A percentile compares a stretch with the other conserved stretches of the same genome.
phyloP scores from a whole-genome alignment of 2,797 vertebrate genomes.

The Etheostoma perlongum region DNA sequence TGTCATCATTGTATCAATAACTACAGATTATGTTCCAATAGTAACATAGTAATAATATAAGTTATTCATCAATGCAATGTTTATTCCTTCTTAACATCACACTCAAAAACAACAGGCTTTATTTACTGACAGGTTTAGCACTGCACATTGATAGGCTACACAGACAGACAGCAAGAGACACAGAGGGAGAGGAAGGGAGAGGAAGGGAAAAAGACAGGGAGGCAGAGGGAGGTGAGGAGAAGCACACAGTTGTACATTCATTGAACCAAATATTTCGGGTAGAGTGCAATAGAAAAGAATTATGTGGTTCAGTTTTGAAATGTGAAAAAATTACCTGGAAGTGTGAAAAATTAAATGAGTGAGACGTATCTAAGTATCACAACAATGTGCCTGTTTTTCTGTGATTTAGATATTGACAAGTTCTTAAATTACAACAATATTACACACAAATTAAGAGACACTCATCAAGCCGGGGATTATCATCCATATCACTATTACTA shows the following conservation, averaged over 20 bases:
- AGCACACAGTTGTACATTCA: slow-evolving; percentile 82
- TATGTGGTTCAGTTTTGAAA: slow-evolving; percentile 43
- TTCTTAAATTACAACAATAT: slow-evolving; percentile 87
- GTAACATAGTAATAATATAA: slow-evolving; percentile 86
- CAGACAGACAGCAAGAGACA: slow-evolving; percentile 87
- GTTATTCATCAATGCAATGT: slow-evolving; percentile 86
- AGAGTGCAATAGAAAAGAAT: slow-evolving; percentile 41
- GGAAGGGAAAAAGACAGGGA: slow-evolving; percentile 44
- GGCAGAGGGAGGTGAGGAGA: slow-evolving; percentile 64
- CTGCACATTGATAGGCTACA: slow-evolving; percentile 88
- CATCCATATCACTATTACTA: slow-evolving; percentile 84
- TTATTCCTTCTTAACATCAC: slow-evolving; percentile 87
- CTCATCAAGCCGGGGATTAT: slow-evolving; percentile 86
- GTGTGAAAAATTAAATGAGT: slow-evolving; percentile 53
- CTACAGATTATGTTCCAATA: slow-evolving; percentile 83
- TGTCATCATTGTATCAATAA: slow-evolving; percentile 83
- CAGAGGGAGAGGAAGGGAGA: slow-evolving; percentile 70
- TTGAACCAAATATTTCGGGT: slow-evolving; percentile 65
- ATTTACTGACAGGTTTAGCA: slow-evolving; percentile 88
- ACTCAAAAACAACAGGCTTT: slow-evolving; percentile 89
- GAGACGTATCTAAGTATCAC: slow-evolving; percentile 74
- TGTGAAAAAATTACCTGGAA: slow-evolving; percentile 54
- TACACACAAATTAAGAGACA: slow-evolving; percentile 88
- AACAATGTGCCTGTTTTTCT: slow-evolving; percentile 83
- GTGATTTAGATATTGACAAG: slow-evolving; percentile 83